These are phyloP conservation scores for Thermophis baileyi DNA, from an alignment of 2,113 vertebrate genomes.

Conservation along the genomic window DNA sequence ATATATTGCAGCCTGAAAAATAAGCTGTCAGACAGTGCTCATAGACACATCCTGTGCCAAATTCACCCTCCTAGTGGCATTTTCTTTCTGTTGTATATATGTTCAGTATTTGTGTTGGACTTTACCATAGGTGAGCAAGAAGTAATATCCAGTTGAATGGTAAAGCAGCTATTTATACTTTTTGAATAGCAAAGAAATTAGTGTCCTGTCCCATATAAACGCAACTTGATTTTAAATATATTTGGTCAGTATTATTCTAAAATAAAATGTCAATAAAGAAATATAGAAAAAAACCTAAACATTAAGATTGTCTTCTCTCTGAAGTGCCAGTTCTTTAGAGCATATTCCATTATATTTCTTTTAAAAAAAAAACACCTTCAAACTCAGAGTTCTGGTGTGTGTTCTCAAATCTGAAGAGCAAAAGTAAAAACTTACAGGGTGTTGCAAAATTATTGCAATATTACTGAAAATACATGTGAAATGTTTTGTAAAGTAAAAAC, in stretches of 20 bases:
- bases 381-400: no score
- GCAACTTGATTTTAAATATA: neutral
- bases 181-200: neutral
- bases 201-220: neutral
- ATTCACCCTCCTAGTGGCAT: neutral
- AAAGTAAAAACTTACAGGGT: neutral
- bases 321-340: neutral
- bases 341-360: no score
- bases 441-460: neutral
- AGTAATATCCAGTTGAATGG: neutral
- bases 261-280: neutral
- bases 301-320: neutral
- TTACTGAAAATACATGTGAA: neutral
- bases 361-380: no score
- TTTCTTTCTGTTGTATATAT: neutral
- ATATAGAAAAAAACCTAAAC: neutral
- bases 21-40: neutral
- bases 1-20: neutral
- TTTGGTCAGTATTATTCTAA: neutral
- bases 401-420: neutral
- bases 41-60: neutral
- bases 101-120: neutral
- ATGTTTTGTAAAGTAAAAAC: neutral
- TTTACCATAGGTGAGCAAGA: neutral
- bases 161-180: neutral